Conservation (phyloP, 2,888 invertebrate species). For the Rhaphigaster nebulosa region DNA sequence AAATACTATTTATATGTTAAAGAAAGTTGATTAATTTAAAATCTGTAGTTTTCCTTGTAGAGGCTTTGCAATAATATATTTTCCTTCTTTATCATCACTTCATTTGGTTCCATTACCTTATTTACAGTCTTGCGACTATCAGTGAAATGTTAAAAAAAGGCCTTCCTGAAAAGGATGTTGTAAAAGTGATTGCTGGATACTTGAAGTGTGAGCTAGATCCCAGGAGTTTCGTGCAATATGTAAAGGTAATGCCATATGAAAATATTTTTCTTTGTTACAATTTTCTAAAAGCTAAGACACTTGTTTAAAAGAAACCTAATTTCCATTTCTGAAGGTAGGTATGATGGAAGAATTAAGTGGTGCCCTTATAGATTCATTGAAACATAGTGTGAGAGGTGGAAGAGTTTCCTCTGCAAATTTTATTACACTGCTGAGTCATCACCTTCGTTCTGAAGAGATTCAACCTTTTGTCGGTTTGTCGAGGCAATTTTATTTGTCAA, state of each 20-base stretch:
- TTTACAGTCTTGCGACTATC: conserved; percentile 60
- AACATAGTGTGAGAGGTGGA: conserved; percentile 53
- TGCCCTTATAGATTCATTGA: conserved; percentile 48
- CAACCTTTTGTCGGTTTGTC: conserved; percentile 73
- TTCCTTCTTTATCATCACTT: not conserved
- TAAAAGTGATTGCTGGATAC: conserved; percentile 51
- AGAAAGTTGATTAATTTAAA: not conserved
- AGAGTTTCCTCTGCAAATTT: conserved; percentile 52
- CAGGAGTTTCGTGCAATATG: conserved; percentile 52
- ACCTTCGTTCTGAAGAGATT: conserved; percentile 69
- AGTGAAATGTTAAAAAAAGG: conserved; percentile 62
- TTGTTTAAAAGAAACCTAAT: not conserved
- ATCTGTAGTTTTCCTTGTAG: not conserved
- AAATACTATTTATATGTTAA: not conserved
- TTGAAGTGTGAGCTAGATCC: conserved; percentile 55
- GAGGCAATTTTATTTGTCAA: not conserved
- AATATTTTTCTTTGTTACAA: not conserved
- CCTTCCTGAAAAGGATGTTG: conserved; percentile 60
- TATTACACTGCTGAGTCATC: conserved; percentile 71
- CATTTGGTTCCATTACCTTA: not conserved
- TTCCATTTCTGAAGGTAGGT: conserved; percentile 51
- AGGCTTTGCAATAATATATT: not conserved
- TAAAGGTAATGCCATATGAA: conserved; percentile 45
- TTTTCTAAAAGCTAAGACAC: not conserved
- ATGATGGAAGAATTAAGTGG: conserved; percentile 52